These are phyloP conservation scores for Oopsacas minuta DNA, from an alignment of 37 sponge, comb jelly and placozoan genomes.

Conservation along the genomic window DNA sequence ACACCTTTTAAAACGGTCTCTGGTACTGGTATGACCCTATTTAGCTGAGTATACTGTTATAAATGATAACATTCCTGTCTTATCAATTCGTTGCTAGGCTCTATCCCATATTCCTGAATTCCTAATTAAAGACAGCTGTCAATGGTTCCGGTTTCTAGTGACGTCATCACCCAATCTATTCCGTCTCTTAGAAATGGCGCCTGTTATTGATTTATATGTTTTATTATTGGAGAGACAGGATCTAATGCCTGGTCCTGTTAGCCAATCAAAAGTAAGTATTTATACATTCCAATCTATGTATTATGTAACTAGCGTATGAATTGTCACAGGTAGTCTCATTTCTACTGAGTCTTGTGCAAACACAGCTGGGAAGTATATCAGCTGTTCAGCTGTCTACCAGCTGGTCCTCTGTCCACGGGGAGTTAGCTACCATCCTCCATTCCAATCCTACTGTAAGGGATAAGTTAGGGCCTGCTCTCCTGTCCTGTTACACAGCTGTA, in stretches of 20 bases:
- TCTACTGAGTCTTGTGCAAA: slow-evolving; percentile 41
- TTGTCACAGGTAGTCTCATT: slow-evolving; percentile 34
- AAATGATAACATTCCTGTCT: too few species aligned
- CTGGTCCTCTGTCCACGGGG: slow-evolving; percentile 24
- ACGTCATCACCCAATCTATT: slow-evolving; percentile 30
- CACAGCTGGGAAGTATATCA: not conserved
- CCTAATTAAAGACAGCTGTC: slow-evolving; percentile 52
- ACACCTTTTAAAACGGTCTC: not conserved
- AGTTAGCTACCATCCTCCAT: slow-evolving; percentile 55
- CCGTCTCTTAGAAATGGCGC: slow-evolving; percentile 35
- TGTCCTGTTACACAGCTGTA: slow-evolving; percentile 61
- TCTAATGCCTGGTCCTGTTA: slow-evolving; percentile 47
- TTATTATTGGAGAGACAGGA: slow-evolving; percentile 52
- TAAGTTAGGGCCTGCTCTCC: slow-evolving; percentile 64
- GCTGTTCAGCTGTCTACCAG: not conserved
- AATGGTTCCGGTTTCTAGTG: slow-evolving; percentile 53
- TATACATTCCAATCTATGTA: too few species aligned
- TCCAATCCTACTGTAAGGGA: slow-evolving; percentile 52
- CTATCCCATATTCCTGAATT: slow-evolving; percentile 22
- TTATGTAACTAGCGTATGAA: too few species aligned
- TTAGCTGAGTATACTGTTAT: too few species aligned
- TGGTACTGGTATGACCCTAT: not conserved
- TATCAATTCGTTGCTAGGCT: slow-evolving; percentile 28
- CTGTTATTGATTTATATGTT: slow-evolving; percentile 68
- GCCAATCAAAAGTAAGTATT: slow-evolving; percentile 31